A percentile compares a stretch with the other conserved stretches of the same genome.
phyloP scores from a whole-genome alignment of 2,888 invertebrate genomes.

The Carpatolechia fugitivella region DNA sequence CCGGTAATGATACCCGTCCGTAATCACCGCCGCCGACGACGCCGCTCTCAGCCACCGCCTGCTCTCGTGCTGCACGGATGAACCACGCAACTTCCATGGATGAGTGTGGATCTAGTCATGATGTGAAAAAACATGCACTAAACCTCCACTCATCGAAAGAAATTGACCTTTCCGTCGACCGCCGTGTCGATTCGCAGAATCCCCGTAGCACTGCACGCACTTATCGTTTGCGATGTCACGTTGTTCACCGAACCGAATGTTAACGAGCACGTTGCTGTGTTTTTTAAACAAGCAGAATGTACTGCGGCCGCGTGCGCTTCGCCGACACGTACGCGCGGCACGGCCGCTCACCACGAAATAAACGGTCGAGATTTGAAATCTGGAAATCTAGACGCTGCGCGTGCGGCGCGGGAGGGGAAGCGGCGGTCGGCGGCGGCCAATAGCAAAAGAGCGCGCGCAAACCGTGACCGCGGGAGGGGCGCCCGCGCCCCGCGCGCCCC shows the following conservation, averaged over 20 bases:
- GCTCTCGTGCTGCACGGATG: conserved; percentile 51
- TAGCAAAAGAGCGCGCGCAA: conserved; percentile 56
- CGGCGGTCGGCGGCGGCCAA: conserved; percentile 47
- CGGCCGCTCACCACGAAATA: conserved; percentile 72
- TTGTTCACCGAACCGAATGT: conserved; percentile 63
- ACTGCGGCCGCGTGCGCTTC: conserved; percentile 40
- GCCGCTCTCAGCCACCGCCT: conserved; percentile 25
- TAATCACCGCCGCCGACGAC: conserved; percentile 50
- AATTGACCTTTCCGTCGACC: conserved; percentile 64
- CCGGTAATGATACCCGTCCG: conserved; percentile 60
- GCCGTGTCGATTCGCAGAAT: conserved; percentile 28
- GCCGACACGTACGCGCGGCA: conserved; percentile 51
- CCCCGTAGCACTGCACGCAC: conserved; percentile 69
- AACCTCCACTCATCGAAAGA: conserved; percentile 87
- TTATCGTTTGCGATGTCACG: conserved; percentile 68
- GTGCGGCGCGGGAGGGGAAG: conserved; percentile 54
- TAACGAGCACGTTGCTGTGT: conserved; percentile 69
- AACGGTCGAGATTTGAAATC: conserved; percentile 80
- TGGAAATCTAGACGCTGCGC: conserved; percentile 74
- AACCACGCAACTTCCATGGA: conserved; percentile 83
- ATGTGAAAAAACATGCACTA: conserved; percentile 83
- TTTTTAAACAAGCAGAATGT: conserved; percentile 49
- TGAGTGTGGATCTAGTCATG: conserved; percentile 91
- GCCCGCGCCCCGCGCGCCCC: conserved; percentile 34
- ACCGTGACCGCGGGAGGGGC: conserved; percentile 56